Evolutionary conservation across 2,113 vertebrate genomes (phyloP), one percentile per base, ranked within the genome.

Genomic region (Azemiops feae): DNA sequence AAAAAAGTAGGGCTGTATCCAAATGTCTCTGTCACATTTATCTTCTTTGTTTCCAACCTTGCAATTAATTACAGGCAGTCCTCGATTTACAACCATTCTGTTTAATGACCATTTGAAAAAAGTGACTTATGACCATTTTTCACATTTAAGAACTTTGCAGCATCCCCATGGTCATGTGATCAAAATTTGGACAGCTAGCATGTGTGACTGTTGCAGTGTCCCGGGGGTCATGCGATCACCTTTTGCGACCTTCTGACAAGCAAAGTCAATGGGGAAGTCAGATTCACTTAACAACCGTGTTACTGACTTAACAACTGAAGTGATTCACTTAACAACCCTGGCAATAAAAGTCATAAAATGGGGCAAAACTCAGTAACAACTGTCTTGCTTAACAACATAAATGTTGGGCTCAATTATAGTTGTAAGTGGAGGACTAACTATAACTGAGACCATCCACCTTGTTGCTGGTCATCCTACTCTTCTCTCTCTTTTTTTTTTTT

Each of bases 1-100:
- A 27, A 87, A 52, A 27, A 30, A 87, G 45, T 1, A 5, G 27
- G 45, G 5, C 5, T 87, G 11, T 50, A 87, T 27, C 85, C 25
- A 87, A 50, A 87, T 74, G 12, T 50, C 85, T 86, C 85, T 50
- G 5, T 52, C 25, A 11, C 43, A 52, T 95, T 95, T 94, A 96
- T 89, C 95, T 94, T 55, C 89, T 5, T 0, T 3, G 92, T 93
- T 94, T 90, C 23, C 54, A 58, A 86, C 45, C 43, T 87, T 81
- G 54, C 58, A 27, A 89, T 96, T 92, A 89, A 94, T 93, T 86
- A 90, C 89, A 94, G 86, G 25, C 9, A 74, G 58, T 30, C 30
- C 3, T 64, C 27, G 0, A 30, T 30, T 64, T 30, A 64, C 12
- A 5, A 69, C 9, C 60, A 69, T 69, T 69, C 11, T 50, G 5